phyloP scores from a whole-genome alignment of 2,888 invertebrate genomes.

The Platerodrilus igneus region DNA sequence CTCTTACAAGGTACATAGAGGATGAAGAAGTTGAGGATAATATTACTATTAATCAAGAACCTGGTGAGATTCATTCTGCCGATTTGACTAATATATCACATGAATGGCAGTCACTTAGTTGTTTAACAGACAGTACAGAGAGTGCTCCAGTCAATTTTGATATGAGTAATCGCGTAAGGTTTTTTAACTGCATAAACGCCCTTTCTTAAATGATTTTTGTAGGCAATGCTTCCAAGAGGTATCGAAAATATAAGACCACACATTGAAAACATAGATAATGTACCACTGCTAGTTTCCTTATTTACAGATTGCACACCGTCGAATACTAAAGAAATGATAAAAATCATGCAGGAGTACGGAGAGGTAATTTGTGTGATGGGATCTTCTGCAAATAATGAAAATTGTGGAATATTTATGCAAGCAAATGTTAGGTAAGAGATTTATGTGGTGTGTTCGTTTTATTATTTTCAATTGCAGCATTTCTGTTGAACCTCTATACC shows the following conservation, averaged over 20 bases:
- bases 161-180: slow-evolving; percentile 83
- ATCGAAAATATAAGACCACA: slow-evolving; percentile 96
- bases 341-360: slow-evolving; percentile 94
- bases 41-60: slow-evolving; percentile 48
- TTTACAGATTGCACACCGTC: slow-evolving; percentile 97
- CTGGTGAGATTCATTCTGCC: slow-evolving; percentile 46
- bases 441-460: not conserved
- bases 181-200: slow-evolving; percentile 9
- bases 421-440: slow-evolving; percentile 75
- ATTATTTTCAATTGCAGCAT: slow-evolving; percentile 56
- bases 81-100: slow-evolving; percentile 48
- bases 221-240: slow-evolving; percentile 93
- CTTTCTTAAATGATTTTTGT: slow-evolving; percentile 24
- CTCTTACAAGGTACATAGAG: slow-evolving; percentile 42
- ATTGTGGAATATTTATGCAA: slow-evolving; percentile 89
- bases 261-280: slow-evolving; percentile 93
- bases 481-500: slow-evolving; percentile 89
- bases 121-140: slow-evolving; percentile 84
- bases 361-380: slow-evolving; percentile 95
- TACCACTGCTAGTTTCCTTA: slow-evolving; percentile 91
- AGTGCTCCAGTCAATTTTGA: slow-evolving; percentile 89
- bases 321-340: slow-evolving; percentile 86
- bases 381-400: slow-evolving; percentile 84
- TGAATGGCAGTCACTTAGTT: slow-evolving; percentile 78
- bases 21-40: slow-evolving; percentile 36